phyloP scores from a whole-genome alignment of 2,888 invertebrate species.

The Pandemis corylana region DNA sequence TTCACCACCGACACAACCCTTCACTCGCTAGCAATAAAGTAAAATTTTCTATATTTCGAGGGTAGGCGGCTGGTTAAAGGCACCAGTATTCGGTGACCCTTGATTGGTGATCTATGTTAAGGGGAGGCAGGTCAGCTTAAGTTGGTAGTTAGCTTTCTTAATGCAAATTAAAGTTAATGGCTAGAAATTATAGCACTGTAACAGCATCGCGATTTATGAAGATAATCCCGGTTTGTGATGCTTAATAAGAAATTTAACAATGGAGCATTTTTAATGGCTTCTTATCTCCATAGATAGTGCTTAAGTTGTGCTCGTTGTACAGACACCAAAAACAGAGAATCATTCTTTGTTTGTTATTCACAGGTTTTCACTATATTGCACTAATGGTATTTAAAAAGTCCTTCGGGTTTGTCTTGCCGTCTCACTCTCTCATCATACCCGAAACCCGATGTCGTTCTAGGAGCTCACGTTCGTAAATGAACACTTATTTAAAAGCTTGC shows the following conservation, averaged over 20 bases:
- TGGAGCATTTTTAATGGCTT: slow-evolving; percentile 34
- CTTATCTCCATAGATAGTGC: slow-evolving; percentile 24
- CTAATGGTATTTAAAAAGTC: too few species aligned
- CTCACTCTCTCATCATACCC: too few species aligned
- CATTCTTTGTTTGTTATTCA: too few species aligned
- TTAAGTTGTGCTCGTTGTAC: too few species aligned
- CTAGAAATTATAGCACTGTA: slow-evolving; percentile 57
- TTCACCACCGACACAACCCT: not conserved
- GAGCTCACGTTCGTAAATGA: too few species aligned
- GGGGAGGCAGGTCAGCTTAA: slow-evolving; percentile 43
- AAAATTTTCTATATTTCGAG: not conserved
- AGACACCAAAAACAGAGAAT: too few species aligned
- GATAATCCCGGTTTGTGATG: slow-evolving; percentile 55
- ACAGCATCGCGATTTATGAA: slow-evolving; percentile 57
- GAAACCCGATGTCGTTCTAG: too few species aligned
- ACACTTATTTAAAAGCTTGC: too few species aligned
- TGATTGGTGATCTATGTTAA: slow-evolving; percentile 5
- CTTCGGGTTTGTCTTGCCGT: too few species aligned
- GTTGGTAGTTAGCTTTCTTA: slow-evolving; percentile 49
- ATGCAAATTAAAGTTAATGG: slow-evolving; percentile 63
- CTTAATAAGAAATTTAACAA: slow-evolving; percentile 38
- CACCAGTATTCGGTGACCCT: slow-evolving; percentile 25
- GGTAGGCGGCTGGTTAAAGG: not conserved
- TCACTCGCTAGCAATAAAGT: not conserved
- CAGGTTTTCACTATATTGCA: too few species aligned